Base-by-base conservation (phyloP, 2,797 vertebrate species). In the Pteropus rufus region DNA sequence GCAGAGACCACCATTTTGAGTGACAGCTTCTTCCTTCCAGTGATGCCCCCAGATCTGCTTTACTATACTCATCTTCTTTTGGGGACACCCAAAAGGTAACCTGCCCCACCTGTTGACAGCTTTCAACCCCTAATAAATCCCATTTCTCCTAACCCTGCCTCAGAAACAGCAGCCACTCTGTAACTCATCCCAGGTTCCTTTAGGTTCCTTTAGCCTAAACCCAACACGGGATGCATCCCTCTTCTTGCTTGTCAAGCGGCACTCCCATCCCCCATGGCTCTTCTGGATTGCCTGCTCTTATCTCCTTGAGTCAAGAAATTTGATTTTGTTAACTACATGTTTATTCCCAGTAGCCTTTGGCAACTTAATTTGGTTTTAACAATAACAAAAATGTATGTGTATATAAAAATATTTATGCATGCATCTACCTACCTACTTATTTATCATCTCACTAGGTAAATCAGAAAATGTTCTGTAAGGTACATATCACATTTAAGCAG, bases 151-250 rank as follows among this genome's bases (percentile, higher is more conserved):
- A 21, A 58, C 2, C 3, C 9, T 18, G 46, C 18, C 41, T 54
- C 0, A 5, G 26, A 69, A 69, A 21, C 4, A 69, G 24, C 34
- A 56, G 10, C 7, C 8, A n/a, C 5, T 29, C 26, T 39, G 58
- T 34, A 72, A 54, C 24, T 16, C 2, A 60, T 8, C 2, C 5
- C 4, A 7, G 4, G n/a, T 58, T 91, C 19, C 46, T 70, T 49
- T 15, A 85, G 21, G 46, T 1, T 36, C 36, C 36, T 36, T 36
- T 36, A 65, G 19, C 19, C 54, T 5, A 31, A 3, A 15, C 24
- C 11, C 18, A 15, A 14, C 3, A 34, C 15, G 2, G n/a, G 9
- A 8, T 0, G 26, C 11, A 41, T 29, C 9, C 10, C 3, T n/a
- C 24, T 12, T 26, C 12, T 3, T 6, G 21, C 2, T 29, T 54